Evolutionary conservation across 2,797 vertebrate genomes (phyloP), one percentile per base, ranked within the genome.

Genomic region (Eutrigla gurnardus): DNA sequence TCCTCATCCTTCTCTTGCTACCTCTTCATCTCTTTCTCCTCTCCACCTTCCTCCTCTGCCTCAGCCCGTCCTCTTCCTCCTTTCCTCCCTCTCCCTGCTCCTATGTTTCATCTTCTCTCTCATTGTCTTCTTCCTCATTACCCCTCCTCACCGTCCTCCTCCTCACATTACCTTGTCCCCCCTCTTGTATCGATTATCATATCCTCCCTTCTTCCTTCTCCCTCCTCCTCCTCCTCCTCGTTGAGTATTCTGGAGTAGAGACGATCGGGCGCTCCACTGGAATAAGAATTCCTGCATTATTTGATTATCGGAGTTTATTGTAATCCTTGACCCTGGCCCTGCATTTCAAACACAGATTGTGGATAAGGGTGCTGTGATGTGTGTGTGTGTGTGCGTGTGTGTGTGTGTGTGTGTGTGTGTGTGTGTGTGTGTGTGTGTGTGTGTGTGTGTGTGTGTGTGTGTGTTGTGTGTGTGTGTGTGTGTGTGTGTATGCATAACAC

Each of bases 281-380:
- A 95, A 95, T 95, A 93, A 94, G 91, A 92, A 95, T 94, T 91
- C 88, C 91, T 91, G 93, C 89, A 94, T 95, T 94, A 95, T 95
- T 93, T 94, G 92, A 95, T 95, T 86, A 94, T 94, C 90, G 90
- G 89, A 94, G 91, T 94, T 94, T 93, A 94, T 94, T 94, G 93
- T 95, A 95, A 95, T 95, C 93, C 94, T 93, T 94, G 93, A 95
- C 94, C 94, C 94, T 93, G 93, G 92, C 91, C 93, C 90, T 93
- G 94, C 93, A 94, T 95, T 91, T 94, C 88, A 94, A 94, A 94
- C 89, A 93, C 90, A 93, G 93, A 94, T 94, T 94, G 92, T 82
- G 92, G 92, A 94, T 95, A 94, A 94, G 85, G 77, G 65, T 78
- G 82, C 79, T 64, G 46, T 35, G 54, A 66, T 68, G 65, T 65